Percentiles rank a stretch among this genome's conserved stretches.
phyloP scores from a whole-genome alignment of 2,797 vertebrate genomes.

The Iguana delicatissima region DNA sequence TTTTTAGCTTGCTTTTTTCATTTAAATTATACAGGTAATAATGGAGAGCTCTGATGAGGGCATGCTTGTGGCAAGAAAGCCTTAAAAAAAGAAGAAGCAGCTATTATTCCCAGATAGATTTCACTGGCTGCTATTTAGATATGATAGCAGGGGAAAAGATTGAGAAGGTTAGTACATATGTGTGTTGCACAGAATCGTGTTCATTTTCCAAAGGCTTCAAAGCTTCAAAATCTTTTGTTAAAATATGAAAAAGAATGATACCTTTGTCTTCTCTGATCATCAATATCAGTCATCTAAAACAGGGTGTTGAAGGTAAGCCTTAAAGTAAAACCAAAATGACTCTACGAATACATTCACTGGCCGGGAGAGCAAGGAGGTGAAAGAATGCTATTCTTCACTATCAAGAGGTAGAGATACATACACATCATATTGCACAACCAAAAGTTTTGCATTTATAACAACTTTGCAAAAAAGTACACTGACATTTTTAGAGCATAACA shows the following conservation, averaged over 20 bases:
- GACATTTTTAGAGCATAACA: no score
- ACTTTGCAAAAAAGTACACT: no score
- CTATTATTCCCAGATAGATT: slow-evolving; percentile 19
- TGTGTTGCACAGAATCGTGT: slow-evolving; percentile 10
- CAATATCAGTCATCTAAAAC: neutral
- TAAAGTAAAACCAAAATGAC: neutral
- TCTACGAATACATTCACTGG: neutral
- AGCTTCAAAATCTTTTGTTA: neutral
- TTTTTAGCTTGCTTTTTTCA: neutral
- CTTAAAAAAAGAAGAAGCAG: neutral
- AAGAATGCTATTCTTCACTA: neutral
- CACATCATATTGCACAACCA: no score
- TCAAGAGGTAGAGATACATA: neutral
- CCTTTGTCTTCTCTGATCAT: no score
- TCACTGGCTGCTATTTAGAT: slow-evolving; percentile 25
- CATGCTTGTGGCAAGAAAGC: accelerated
- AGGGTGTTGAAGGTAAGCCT: neutral
- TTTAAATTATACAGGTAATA: neutral
- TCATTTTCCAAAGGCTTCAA: slow-evolving; percentile 37
- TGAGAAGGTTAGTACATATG: neutral
- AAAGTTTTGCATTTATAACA: no score
- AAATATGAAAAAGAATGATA: no score
- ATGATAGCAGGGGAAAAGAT: slow-evolving; percentile 7
- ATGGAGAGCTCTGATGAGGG: slow-evolving; percentile 8
- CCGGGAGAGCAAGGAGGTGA: no score